Evolutionary conservation across 2,888 invertebrate genomes (phyloP), one percentile per base, ranked within the genome.

Genomic region (Rhagonycha fulva): DNA sequence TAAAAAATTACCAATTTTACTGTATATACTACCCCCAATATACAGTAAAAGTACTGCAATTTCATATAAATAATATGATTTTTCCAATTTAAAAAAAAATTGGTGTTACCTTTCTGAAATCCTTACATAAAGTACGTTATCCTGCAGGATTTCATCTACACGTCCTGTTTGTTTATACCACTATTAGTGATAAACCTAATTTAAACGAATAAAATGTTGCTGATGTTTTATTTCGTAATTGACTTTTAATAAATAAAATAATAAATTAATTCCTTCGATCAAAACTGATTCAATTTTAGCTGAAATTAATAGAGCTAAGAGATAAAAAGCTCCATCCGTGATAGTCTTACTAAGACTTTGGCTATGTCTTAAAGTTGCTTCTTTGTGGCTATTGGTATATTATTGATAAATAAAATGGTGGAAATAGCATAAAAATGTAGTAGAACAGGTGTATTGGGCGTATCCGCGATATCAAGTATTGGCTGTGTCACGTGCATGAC

Each of bases 401-500:
- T 66, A 66, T 66, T 66, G 63, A 66, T 66, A 66, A 75, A 78
- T 79, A 81, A 81, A 81, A 81, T 81, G 81, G 81, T 79, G 81
- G 81, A 81, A 81, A 81, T 76, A 79, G 80, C 80, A 81, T 79
- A 79, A 78, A 81, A 78, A 71, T 80, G 76, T 75, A 81, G 68
- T 77, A 72, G 76, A 77, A 79, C 82, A 81, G 81, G 81, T 80
- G 81, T 77, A 75, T 77, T 78, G 80, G 81, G 81, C 81, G 79
- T 78, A 74, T 78, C 78, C 78, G 24, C 63, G 76, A 74, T 78
- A 77, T 72, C 76, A 74, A 74, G 78, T 78, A 78, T 82, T 81
- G 82, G 81, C 79, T 80, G 79, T 80, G 81, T 81, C 83, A 81
- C 82, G 82, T 82, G 82, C 83, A 82, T 84, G 83, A 83, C 83